Evolutionary conservation across 2,797 vertebrate genomes (phyloP), one percentile per base, ranked within the genome.

Genomic region (Euthynnus affinis): DNA sequence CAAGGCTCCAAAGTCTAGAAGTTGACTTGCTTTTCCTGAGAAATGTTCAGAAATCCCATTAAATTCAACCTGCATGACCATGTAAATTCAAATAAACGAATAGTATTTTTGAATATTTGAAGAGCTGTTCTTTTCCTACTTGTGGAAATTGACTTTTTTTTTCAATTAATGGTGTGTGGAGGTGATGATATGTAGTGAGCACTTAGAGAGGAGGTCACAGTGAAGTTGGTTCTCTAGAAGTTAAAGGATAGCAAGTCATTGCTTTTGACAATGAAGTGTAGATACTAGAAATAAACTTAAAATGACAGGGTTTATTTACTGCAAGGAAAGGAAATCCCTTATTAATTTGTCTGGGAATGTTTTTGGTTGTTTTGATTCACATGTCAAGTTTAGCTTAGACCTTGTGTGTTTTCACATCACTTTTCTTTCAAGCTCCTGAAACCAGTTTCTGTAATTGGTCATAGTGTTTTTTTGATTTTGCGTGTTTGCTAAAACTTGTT

Each of bases 271-370:
- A 48, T 34, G 51, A n/a, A 56, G 64, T 32, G 29, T 32, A 32
- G 5, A 78, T 57, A 59, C 52, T 66, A 44, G 58, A 74, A 69
- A 77, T 25, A 52, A 72, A 62, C 40, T 80, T 76, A 44, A 59
- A 76, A 63, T 42, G 14, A 9, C 17, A 8, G 8, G 15, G 76
- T 81, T 81, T 73, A 69, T 88, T 81, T 29, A 72, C 65, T 59
- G 55, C 17, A 37, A 77, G 53, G 29, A 70, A 61, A 78, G 27
- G 46, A 68, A 62, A 52, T 57, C 29, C 56, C 62, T 29, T 1
- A 2, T 55, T 69, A 32, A 81, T 87, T 75, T 67, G n/a, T 65
- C 61, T 65, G 68, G 63, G 76, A 64, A 70, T 64, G 34, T 25
- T 67, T 85, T 70, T 23, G 6, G 63, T n/a, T 57, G 20, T 58